phyloP scores from a whole-genome alignment of 2,113 vertebrate species.

The Dryoscopus gambensis region DNA sequence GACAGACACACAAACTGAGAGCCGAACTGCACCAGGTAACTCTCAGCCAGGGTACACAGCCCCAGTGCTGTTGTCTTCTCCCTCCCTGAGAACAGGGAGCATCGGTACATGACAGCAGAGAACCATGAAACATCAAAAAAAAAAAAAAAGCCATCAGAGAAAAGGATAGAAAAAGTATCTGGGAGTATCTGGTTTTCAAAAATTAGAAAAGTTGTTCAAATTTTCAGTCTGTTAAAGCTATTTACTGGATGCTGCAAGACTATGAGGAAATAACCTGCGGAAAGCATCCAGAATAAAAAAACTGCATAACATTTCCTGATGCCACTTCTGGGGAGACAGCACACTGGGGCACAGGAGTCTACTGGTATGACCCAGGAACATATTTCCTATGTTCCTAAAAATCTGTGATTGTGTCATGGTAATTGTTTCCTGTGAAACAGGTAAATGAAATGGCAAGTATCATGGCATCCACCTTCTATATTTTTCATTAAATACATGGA shows the following conservation, averaged over 20 bases:
- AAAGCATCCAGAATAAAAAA: background rate
- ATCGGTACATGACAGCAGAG: background rate
- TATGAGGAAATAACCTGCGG: background rate
- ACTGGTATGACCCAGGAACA: background rate
- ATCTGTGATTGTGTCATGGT: background rate
- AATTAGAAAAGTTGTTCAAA: background rate
- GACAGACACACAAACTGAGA: background rate
- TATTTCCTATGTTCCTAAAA: background rate
- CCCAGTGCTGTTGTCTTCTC: background rate
- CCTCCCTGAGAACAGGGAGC: background rate
- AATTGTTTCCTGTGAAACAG: background rate
- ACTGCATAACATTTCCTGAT: background rate
- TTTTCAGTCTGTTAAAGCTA: background rate
- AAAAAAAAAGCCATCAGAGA: background rate
- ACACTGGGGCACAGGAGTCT: background rate
- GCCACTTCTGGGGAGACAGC: background rate
- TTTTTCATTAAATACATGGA: background rate
- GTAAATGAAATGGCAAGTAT: background rate
- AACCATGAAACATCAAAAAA: background rate
- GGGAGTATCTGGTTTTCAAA: background rate
- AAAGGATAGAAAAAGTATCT: background rate
- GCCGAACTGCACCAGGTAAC: background rate
- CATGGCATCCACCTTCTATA: background rate
- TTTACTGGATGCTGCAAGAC: background rate
- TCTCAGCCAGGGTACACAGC: background rate